A percentile compares a stretch with the other conserved stretches of the same genome.
Evolutionary conservation across 2,797 vertebrate species (phyloP).

Genomic region (Champsocephalus esox): DNA sequence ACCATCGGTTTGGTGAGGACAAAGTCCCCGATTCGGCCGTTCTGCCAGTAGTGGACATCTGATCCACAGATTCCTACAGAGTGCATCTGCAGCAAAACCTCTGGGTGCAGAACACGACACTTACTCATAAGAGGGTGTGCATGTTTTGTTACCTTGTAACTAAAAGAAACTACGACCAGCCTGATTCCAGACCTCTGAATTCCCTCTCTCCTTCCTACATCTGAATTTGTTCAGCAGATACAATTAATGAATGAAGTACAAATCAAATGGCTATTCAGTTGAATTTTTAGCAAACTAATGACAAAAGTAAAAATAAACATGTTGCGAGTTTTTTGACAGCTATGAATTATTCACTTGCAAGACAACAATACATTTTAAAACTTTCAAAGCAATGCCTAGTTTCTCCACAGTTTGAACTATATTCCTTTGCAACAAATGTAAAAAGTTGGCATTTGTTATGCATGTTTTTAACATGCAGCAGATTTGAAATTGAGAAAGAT

Average conservation of each 20-base stretch:
- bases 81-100: constrained; percentile 94
- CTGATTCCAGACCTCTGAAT: neutral
- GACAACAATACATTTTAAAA: neutral
- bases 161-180: neutral
- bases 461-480: neutral
- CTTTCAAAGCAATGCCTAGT: neutral
- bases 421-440: neutral
- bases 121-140: neutral
- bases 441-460: neutral
- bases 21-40: constrained; percentile 91
- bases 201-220: neutral
- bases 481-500: neutral
- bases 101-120: constrained; percentile 70
- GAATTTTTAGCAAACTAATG: neutral
- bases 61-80: constrained; percentile 97
- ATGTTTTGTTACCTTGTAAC: neutral
- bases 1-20: constrained; percentile 92
- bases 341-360: neutral
- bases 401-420: neutral
- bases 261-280: neutral
- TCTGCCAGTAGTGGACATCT: constrained; percentile 95
- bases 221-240: no score
- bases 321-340: neutral
- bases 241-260: neutral
- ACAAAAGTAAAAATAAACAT: neutral